Conservation (phyloP, 1,140 invertebrate genomes). For the Calephelis nemesis region DNA sequence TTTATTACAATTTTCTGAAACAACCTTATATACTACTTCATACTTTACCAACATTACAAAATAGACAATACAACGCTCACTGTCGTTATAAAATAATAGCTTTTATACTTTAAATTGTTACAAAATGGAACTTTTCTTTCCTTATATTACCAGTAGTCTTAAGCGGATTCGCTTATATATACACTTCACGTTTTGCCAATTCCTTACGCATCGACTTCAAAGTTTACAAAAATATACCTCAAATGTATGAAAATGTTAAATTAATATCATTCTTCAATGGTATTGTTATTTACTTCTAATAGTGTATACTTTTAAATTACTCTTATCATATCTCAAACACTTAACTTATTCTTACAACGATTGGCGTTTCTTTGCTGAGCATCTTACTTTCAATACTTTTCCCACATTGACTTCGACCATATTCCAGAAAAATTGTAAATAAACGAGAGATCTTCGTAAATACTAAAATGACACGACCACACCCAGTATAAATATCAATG, state of each 20-base stretch:
- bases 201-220: slow-evolving; percentile 66
- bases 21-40: slow-evolving; percentile 69
- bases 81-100: slow-evolving; percentile 66
- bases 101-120: slow-evolving; percentile 62
- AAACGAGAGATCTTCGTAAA: slow-evolving; percentile 71
- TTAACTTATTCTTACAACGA: slow-evolving; percentile 63
- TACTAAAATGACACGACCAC: slow-evolving; percentile 57
- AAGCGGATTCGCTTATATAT: slow-evolving; percentile 40
- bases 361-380: slow-evolving; percentile 71
- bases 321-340: slow-evolving; percentile 66
- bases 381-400: slow-evolving; percentile 46
- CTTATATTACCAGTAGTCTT: slow-evolving; percentile 50
- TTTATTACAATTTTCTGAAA: slow-evolving; percentile 79
- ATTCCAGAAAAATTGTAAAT: slow-evolving; percentile 77
- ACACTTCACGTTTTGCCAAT: slow-evolving; percentile 61
- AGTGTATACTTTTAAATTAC: slow-evolving; percentile 59
- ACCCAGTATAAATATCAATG: slow-evolving; percentile 55
- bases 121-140: slow-evolving; percentile 65
- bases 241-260: slow-evolving; percentile 63
- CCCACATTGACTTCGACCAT: slow-evolving; percentile 40
- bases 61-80: slow-evolving; percentile 76
- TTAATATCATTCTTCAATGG: slow-evolving; percentile 72
- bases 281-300: slow-evolving; percentile 50
- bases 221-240: slow-evolving; percentile 75
- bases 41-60: slow-evolving; percentile 74